Evolutionary conservation across 2,888 invertebrate species (phyloP), one percentile per base, ranked within the genome.

Genomic region (Andrena haemorrhoa): DNA sequence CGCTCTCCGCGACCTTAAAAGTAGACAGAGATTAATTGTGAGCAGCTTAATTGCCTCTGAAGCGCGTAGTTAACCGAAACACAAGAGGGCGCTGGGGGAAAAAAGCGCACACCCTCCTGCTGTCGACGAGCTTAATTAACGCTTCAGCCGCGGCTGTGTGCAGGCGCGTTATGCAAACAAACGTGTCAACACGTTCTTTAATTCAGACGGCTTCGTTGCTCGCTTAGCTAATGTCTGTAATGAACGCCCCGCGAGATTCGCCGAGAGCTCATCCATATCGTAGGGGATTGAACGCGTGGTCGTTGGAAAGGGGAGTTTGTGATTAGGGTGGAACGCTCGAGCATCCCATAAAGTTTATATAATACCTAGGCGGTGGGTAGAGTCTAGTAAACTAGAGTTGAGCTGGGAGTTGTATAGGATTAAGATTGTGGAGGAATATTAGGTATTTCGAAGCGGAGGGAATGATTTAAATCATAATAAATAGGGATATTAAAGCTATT

Each of bases 51-150:
- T 83, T 75, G 75, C 53, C 76, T 49, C 51, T 58, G 65, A 68
- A 63, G 23, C 66, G 71, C 12, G 63, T 60, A 74, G 77, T 75
- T 81, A 77, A 74, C 70, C 77, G 20, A 73, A 77, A 70, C 65
- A 47, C 33, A 66, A 65, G 58, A 69, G 58, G 29, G 5, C 26
- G 6, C 31, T 6, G 56, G 31, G 12, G 53, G 53, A 65, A 75
- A 71, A 73, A 65, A 26, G 58, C 16, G 20, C 23, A 26, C 51
- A 33, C 5, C 56, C n/a, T 33, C 20, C 35, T 8, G n/a, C 26
- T 4, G 41, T 61, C n/a, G 70, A 63, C 68, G 53, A 56, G 84
- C 65, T 78, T 86, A 86, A 86, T 86, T 85, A 86, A 74, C 82
- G 79, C 58, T 72, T 84, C 53, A 73, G 75, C 35, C 71, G 47